Evolutionary conservation across 2,888 invertebrate species (phyloP).

Genomic region (Icerya purchasi): DNA sequence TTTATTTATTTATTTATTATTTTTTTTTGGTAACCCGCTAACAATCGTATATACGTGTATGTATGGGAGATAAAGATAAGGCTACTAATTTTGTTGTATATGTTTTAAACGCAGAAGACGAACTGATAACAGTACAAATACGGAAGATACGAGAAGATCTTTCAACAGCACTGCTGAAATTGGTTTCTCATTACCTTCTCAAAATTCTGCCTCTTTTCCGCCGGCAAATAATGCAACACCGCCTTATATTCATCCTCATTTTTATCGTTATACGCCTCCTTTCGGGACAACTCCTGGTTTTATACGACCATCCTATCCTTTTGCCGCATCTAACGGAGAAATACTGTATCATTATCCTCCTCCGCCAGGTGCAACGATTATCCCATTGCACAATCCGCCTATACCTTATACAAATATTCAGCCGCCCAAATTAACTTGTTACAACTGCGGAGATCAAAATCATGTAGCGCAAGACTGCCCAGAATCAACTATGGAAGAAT

Average conservation of each 20-base stretch:
- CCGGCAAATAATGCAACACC: neutral
- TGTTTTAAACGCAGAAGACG: no score
- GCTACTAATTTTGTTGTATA: no score
- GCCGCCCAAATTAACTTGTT: conserved; percentile 55
- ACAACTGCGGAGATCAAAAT: conserved; percentile 71
- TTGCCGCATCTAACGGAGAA: neutral
- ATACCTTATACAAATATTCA: neutral
- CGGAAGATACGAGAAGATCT: no score
- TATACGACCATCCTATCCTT: neutral
- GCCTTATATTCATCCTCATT: neutral
- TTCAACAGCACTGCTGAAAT: no score
- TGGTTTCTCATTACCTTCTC: neutral
- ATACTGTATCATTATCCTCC: neutral
- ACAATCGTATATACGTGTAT: no score
- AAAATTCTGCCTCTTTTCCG: neutral
- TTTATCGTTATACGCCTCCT: neutral
- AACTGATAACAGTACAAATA: no score
- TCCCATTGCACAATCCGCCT: neutral
- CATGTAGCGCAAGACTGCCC: conserved; percentile 73
- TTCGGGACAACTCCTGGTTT: neutral
- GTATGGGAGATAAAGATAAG: no score
- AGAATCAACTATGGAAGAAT: conserved; percentile 79
- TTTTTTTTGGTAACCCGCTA: no score
- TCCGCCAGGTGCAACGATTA: neutral
- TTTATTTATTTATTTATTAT: no score